Percentiles rank a stretch among this genome's conserved stretches.
Conservation (phyloP, 2,113 vertebrate species). For the Crotalus tigris region DNA sequence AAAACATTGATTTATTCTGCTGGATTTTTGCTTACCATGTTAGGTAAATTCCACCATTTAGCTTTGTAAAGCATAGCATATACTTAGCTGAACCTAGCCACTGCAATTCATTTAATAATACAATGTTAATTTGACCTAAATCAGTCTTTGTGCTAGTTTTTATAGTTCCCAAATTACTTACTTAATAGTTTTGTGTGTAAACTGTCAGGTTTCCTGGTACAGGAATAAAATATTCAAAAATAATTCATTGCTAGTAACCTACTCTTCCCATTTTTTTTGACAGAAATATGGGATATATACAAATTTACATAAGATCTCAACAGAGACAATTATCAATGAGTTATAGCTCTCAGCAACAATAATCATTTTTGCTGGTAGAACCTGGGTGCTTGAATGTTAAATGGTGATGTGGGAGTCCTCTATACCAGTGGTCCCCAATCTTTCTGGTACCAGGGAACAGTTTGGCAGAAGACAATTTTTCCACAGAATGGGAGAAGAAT, state of each 20-base stretch:
- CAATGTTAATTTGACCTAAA: neutral
- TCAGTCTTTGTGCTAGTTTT: neutral
- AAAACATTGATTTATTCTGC: neutral
- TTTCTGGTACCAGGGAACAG: neutral
- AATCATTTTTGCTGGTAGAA: neutral
- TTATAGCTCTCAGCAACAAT: neutral
- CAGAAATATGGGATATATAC: neutral
- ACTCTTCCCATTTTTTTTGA: neutral
- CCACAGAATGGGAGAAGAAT: neutral
- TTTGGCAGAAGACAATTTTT: neutral
- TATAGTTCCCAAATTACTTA: neutral
- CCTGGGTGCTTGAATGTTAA: neutral
- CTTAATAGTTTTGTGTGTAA: neutral
- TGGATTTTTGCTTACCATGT: neutral
- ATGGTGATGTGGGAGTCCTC: neutral
- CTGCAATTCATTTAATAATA: neutral
- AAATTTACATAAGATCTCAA: neutral
- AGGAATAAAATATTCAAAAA: neutral
- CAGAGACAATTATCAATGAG: neutral
- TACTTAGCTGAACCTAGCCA: neutral
- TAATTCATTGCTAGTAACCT: neutral
- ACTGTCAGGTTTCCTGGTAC: neutral
- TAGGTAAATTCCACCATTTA: neutral
- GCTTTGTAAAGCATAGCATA: neutral
- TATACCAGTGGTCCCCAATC: neutral